Evolutionary conservation across 2,113 vertebrate genomes (phyloP), one percentile per base, ranked within the genome.

Genomic region (Corydoras sp.): DNA sequence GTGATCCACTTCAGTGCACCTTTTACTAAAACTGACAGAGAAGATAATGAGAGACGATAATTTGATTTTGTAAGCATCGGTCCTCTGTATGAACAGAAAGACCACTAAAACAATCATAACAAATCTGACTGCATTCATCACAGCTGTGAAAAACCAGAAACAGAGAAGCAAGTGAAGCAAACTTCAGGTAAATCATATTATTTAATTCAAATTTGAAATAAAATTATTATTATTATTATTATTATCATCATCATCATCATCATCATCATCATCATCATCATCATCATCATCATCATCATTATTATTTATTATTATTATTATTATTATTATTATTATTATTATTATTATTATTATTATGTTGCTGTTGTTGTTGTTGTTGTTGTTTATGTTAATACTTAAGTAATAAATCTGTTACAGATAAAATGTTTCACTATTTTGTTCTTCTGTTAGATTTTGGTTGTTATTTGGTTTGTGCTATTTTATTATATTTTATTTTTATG

Each of bases 21-120:
- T 13, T 60, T 62, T 48, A 30, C 29, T 51, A 79, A 60, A 69
- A 65, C 75, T 15, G 74, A 68, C 68, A 65, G 65, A 79, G 81
- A 72, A 72, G 67, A 73, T 73, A 63, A 81, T 4, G 83, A 82
- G 77, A 81, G 73, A 61, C 62, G 62, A 68, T 15, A 64, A 14
- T 71, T 75, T 53, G 69, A 67, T 67, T 74, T 65, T 35, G 35
- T 75, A 48, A 71, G 65, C 35, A 71, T 24, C 65, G 55, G 65
- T 32, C 14, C 65, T 55, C 24, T 10, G 35, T n/a, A 18, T 53
- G 58, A 68, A 31, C n/a, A 11, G 30, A 58, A 43, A 68, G 54
- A 68, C n/a, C 53, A 43, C 51, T 12, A 14, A 53, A 58, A 35
- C 61, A 56, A 43, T 5, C 4, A 43, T 8, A 43, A 43, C 35